Base-by-base conservation (phyloP, 2,113 vertebrate species). In the Ochotona princeps region DNA sequence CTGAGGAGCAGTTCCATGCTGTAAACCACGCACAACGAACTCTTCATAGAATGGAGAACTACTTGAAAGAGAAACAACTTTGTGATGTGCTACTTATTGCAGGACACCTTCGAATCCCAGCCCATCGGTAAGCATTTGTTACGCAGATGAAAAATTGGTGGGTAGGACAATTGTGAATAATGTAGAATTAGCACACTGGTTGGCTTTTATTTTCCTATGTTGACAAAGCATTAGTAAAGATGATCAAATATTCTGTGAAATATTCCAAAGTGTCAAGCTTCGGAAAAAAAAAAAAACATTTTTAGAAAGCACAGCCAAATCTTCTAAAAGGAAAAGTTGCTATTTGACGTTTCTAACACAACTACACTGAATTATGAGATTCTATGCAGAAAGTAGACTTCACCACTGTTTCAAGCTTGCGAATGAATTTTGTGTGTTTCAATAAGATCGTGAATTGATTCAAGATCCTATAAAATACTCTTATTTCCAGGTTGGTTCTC, bases 31-130 rank as follows among this genome's bases (percentile, higher is more conserved):
- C 99, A 3, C 98, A 99, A 96, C 98, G 99, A 97, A 99, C 99
- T 0, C 99, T 99, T 94, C 98, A 98, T 75, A 99, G 99, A 96
- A 99, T 99, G 99, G 99, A 99, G 96, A 99, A 97, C 75, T 99
- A 99, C 84, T 98, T 99, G 86, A 99, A 99, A 97, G 99, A 99
- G 97, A 99, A 99, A 96, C 99, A 99, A 97, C 98, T 99, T 89
- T 99, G 99, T 49, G 99, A 99, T 11, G 99, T 99, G 67, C 98
- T 99, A 32, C 98, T 99, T 81, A 98, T 99, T 84, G 99, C 97
- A 0, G 99, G 99, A 1, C 98, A 99, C 91, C 99, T 99, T 91
- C 99, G 98, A 97, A 99, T 99, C 89, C 99, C 99, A 21, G 99
- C 99, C 74, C 99, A 99, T 97, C 98, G 99, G 99, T 99, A 97